These are phyloP conservation scores for Chrysopilus asiliformis DNA, from an alignment of 2,888 invertebrate species.

Conservation along the genomic window DNA sequence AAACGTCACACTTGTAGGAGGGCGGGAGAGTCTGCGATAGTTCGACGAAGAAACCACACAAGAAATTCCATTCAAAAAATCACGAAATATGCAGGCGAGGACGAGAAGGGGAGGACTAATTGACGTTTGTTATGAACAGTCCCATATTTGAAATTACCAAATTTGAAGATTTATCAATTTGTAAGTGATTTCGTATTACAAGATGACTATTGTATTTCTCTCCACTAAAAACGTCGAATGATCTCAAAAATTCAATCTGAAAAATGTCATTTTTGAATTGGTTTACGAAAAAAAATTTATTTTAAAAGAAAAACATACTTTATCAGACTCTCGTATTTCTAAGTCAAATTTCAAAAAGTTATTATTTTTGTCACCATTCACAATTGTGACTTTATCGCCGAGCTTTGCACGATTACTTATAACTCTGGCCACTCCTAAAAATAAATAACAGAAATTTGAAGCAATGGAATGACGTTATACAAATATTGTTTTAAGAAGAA, in stretches of 20 bases:
- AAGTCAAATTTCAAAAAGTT: slow-evolving; percentile 33
- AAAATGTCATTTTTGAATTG: slow-evolving; percentile 7
- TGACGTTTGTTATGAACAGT: no score
- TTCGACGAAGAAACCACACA: background rate
- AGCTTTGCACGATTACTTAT: slow-evolving; percentile 27
- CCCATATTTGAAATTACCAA: slow-evolving; percentile 25
- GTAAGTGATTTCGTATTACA: slow-evolving; percentile 34
- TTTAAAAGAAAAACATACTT: slow-evolving; percentile 20
- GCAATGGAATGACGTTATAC: no score
- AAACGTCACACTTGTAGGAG: background rate
- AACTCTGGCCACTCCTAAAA: slow-evolving; percentile 30
- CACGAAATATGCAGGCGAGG: background rate
- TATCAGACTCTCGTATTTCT: slow-evolving; percentile 35
- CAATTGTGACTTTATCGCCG: slow-evolving; percentile 32
- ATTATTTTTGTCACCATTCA: slow-evolving; percentile 28
- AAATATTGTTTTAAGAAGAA: no score
- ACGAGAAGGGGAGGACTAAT: slow-evolving; percentile 1
- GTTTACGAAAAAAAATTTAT: slow-evolving; percentile 1
- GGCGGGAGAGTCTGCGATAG: background rate
- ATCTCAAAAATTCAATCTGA: slow-evolving; percentile 33
- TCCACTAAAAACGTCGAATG: slow-evolving; percentile 34
- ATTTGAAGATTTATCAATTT: slow-evolving; percentile 34
- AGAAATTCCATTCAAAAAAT: background rate
- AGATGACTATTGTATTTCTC: slow-evolving; percentile 29
- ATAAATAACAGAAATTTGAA: no score